Evolutionary conservation across 2,797 vertebrate species (phyloP).

Genomic region (Enteromius treurensis): DNA sequence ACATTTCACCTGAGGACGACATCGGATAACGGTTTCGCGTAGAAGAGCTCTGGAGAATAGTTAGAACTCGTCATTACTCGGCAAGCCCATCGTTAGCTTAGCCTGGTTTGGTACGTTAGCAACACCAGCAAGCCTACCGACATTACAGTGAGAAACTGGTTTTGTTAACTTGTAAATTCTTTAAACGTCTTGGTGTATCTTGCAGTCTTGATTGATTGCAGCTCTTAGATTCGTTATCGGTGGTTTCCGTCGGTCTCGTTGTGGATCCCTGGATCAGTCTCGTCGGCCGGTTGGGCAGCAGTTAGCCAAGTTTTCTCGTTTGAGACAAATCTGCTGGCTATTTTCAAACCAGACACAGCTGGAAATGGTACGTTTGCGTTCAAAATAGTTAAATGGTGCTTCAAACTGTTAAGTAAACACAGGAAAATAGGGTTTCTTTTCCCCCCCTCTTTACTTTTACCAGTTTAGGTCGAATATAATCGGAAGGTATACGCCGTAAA

Average conservation of each 20-base stretch:
- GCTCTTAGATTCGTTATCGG: not conserved
- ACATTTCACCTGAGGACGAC: not conserved
- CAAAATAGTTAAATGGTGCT: too few relatives aligned
- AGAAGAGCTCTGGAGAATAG: not conserved
- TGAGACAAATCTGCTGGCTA: not conserved
- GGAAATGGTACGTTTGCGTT: constrained; percentile 36
- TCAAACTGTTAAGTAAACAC: not conserved
- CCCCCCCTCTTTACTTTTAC: not conserved
- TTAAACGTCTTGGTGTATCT: not conserved
- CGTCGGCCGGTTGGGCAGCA: constrained; percentile 2
- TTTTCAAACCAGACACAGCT: not conserved
- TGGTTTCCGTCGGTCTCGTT: not conserved
- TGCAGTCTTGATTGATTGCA: not conserved
- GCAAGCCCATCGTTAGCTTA: constrained; percentile 31
- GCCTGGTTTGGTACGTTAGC: constrained; percentile 7
- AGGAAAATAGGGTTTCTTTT: not conserved
- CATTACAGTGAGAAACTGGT: not conserved
- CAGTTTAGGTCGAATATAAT: not conserved
- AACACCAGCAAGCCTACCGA: constrained; percentile 1
- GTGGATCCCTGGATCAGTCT: not conserved
- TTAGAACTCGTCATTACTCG: not conserved
- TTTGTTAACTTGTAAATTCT: not conserved
- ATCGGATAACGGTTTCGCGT: not conserved
- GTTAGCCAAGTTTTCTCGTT: constrained; percentile 21
- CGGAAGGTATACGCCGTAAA: not conserved